Evolutionary conservation across 2,888 invertebrate species (phyloP).

Genomic region (Graphium colonna): DNA sequence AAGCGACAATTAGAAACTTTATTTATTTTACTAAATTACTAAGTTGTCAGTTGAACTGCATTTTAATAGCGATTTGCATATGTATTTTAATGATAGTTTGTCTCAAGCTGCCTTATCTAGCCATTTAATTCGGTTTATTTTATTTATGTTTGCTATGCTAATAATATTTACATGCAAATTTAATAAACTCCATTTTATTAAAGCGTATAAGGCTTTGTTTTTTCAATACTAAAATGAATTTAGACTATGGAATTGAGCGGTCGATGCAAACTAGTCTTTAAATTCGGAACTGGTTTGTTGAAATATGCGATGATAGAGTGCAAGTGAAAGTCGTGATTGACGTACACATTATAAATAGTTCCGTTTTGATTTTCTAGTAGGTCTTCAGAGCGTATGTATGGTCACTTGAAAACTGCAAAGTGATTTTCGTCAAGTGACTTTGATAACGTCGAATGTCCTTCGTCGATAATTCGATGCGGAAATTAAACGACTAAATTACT

Average conservation of each 20-base stretch:
- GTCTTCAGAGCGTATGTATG: slow-evolving; percentile 4
- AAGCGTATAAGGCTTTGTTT: slow-evolving; percentile 8
- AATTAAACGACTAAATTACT: slow-evolving; percentile 66
- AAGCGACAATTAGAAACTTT: slow-evolving; percentile 12
- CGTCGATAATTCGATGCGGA: slow-evolving; percentile 62
- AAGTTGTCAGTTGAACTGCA: slow-evolving; percentile 7
- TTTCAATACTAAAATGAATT: slow-evolving; percentile 13
- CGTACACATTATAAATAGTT: slow-evolving; percentile 63
- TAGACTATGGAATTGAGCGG: slow-evolving; percentile 2
- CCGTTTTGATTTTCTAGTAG: slow-evolving; percentile 55
- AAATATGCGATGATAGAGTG: slow-evolving; percentile 73
- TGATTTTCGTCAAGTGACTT: slow-evolving; percentile 19
- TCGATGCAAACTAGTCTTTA: slow-evolving; percentile 26
- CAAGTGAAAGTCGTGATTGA: slow-evolving; percentile 75
- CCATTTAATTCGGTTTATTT: slow-evolving; percentile 25
- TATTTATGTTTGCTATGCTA: slow-evolving; percentile 40
- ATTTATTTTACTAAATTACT: slow-evolving; percentile 1
- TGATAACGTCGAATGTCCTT: slow-evolving; percentile 55
- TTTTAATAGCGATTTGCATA: slow-evolving; percentile 7
- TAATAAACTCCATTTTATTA: slow-evolving; percentile 15
- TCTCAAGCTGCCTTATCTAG: not conserved
- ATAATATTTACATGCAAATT: slow-evolving; percentile 38
- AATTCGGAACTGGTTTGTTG: slow-evolving; percentile 64
- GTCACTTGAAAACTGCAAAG: slow-evolving; percentile 7
- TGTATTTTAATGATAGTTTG: not conserved